Percentiles rank a stretch among this genome's conserved stretches.
These are phyloP conservation scores for Cerceris ruficornis DNA, from an alignment of 2,888 invertebrate genomes.

Conservation along the genomic window DNA sequence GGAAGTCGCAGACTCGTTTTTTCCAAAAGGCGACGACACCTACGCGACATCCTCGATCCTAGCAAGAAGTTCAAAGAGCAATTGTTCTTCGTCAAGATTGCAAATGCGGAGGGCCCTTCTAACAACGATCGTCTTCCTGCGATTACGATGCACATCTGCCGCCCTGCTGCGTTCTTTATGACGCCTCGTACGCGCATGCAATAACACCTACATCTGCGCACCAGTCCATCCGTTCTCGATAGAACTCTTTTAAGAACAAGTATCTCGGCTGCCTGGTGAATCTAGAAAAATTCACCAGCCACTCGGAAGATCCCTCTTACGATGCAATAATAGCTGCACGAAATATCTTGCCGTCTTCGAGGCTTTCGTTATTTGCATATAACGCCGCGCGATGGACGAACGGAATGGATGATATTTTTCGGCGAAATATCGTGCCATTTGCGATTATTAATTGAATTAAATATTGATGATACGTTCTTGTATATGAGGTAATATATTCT, in stretches of 20 bases:
- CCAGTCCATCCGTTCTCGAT: constrained; percentile 28
- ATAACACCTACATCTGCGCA: constrained; percentile 40
- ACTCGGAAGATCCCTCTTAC: neutral
- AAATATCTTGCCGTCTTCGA: neutral
- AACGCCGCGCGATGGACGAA: neutral
- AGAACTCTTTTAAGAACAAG: constrained; percentile 28
- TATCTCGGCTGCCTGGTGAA: constrained; percentile 10
- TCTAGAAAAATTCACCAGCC: neutral
- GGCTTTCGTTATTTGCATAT: constrained; percentile 8
- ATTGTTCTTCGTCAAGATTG: constrained; percentile 49
- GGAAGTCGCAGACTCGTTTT: neutral
- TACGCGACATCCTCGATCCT: constrained; percentile 35
- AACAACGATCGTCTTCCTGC: constrained; percentile 58
- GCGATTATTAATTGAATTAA: no score
- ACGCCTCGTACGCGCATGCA: constrained; percentile 31
- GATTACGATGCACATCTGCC: constrained; percentile 61
- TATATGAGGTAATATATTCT: no score
- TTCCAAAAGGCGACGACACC: constrained; percentile 22
- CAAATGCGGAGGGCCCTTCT: constrained; percentile 33
- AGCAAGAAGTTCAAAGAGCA: constrained; percentile 46
- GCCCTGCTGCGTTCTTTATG: constrained; percentile 46
- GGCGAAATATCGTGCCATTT: neutral
- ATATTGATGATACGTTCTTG: no score
- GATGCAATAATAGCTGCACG: constrained; percentile 16
- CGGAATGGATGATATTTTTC: neutral